Base-by-base conservation (phyloP, 2,113 vertebrate species). In the Alligator sinensis region DNA sequence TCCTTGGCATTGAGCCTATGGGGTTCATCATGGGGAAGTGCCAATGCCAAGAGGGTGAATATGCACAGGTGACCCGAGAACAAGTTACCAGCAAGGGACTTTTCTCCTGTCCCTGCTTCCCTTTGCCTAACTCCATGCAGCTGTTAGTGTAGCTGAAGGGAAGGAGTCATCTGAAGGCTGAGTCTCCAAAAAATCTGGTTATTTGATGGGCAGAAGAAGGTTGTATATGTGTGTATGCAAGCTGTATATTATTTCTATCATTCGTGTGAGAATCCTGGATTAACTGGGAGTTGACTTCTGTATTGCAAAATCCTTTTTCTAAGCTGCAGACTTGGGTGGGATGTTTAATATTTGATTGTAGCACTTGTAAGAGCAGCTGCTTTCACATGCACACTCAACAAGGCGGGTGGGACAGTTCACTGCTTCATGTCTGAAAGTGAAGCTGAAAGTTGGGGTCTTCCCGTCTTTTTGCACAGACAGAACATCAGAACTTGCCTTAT, bases 11-110 rank as follows among this genome's bases (percentile, higher is more conserved):
- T 77, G 58, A 60, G 25, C 54, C 14, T 21, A 4, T 21, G 15
- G 72, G 54, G 6, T 1, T 54, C 83, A 16, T 0, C 9, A 55
- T 70, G 88, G 55, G 3, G 58, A 58, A 54, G 1, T 4, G 47
- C 25, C 0, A 0, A 22, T 16, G 55, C 64, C n/a, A 13, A 5
- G 11, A 2, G 22, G 61, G 13, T 24, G 79, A 80, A 5, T 16
- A 34, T 11, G 55, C 76, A 3, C 80, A 64, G 62, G 38, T 27
- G 80, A 63, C 6, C 58, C 14, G 16, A 10, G 38, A 74, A 4
- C 80, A 70, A 82, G 30, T 11, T 22, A 1, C 81, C 18, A 10
- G 22, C 6, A 6, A 13, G 38, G 28, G 3, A 28, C 64, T 80
- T 64, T 34, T 22, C 80, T 47, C 47, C 47, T 24, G 0, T 14